Percentiles rank a stretch among this genome's conserved stretches.
phyloP scores from a whole-genome alignment of 2,113 vertebrate genomes.

The Rhinoptilus africanus region DNA sequence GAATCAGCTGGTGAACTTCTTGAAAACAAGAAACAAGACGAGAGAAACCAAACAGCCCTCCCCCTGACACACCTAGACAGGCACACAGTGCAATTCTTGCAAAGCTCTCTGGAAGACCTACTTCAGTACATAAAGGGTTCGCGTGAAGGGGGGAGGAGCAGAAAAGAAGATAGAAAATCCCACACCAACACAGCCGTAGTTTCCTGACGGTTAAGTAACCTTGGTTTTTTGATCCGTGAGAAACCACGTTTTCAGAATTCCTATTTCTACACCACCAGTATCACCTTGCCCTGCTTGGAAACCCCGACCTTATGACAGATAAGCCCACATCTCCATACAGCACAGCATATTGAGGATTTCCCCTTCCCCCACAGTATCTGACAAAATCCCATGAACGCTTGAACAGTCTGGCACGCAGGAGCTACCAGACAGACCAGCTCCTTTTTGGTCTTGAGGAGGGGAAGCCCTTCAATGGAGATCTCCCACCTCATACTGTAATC shows the following conservation, averaged over 20 bases:
- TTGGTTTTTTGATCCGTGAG: not conserved
- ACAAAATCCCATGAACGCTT: not conserved
- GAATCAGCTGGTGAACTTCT: not conserved
- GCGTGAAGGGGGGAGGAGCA: too few relatives aligned
- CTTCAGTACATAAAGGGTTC: not conserved
- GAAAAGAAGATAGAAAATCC: not conserved
- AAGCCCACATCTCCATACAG: not conserved
- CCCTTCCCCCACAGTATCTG: not conserved
- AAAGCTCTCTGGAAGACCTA: not conserved
- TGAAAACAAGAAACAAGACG: not conserved
- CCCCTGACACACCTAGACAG: not conserved
- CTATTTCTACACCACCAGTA: not conserved
- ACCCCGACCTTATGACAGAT: not conserved
- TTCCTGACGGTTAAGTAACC: not conserved
- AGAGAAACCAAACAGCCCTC: not conserved
- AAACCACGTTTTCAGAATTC: not conserved
- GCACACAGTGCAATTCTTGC: not conserved
- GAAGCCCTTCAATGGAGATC: not conserved
- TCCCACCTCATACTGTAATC: not conserved
- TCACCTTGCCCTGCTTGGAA: not conserved
- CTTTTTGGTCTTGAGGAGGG: not conserved
- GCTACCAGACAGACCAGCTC: not conserved
- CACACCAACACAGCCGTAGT: not conserved
- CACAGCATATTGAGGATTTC: not conserved
- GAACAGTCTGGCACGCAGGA: not conserved